Percentiles rank a stretch among this genome's conserved stretches.
Conservation (phyloP, 2,113 vertebrate genomes). For the Paratilapia polleni region DNA sequence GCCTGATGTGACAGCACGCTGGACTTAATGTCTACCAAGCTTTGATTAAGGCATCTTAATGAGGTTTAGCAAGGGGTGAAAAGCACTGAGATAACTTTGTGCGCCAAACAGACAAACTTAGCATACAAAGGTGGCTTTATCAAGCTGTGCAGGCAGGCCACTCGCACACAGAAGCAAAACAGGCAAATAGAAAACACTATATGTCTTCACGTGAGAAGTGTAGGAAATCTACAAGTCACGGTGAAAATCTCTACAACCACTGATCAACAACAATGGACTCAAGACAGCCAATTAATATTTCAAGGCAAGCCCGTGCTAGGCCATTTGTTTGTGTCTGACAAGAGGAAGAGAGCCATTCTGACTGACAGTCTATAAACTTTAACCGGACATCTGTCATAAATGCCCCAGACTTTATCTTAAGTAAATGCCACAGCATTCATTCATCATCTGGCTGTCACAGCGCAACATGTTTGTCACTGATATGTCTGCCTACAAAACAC, state of each 20-base stretch:
- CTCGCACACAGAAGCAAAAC: not conserved
- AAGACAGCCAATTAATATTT: conserved; percentile 13
- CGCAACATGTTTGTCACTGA: not conserved
- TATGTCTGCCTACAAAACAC: not conserved
- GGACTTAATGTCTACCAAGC: conserved; percentile 49
- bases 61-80: conserved; percentile 56
- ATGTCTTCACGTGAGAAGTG: not conserved
- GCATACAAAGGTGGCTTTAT: not conserved
- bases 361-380: not conserved
- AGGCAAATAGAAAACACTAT: not conserved
- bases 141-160: not conserved
- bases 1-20: conserved; percentile 33
- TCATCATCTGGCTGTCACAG: not conserved
- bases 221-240: conserved; percentile 3
- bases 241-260: not conserved
- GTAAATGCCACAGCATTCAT: not conserved
- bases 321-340: conserved; percentile 7
- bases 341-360: not conserved
- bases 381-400: not conserved
- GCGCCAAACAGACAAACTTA: not conserved
- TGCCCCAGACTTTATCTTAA: not conserved
- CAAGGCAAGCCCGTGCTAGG: not conserved
- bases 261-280: conserved; percentile 9
- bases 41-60: conserved; percentile 70
- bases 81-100: conserved; percentile 28